These are phyloP conservation scores for Ennomos quercinarius DNA, from an alignment of 2,888 invertebrate species.

Conservation along the genomic window DNA sequence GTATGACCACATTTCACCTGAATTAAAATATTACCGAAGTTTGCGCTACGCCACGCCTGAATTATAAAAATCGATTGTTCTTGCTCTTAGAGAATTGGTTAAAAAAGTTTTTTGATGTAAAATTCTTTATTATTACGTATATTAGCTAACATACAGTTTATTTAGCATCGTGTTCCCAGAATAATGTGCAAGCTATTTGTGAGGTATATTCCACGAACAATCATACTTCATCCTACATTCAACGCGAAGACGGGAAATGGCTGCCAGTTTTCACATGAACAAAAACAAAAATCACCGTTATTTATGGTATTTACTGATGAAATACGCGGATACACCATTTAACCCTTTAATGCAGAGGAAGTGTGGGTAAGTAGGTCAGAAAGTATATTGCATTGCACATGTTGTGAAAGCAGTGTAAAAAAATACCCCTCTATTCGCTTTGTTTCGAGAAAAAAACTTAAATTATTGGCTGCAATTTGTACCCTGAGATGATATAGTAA, in stretches of 20 bases:
- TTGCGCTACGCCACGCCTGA: too few species aligned
- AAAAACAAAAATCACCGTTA: slow-evolving; percentile 49
- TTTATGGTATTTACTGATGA: slow-evolving; percentile 55
- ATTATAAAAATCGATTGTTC: too few species aligned
- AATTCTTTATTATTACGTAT: background rate
- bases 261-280: slow-evolving; percentile 49
- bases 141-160: background rate
- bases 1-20: too few species aligned
- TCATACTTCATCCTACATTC: slow-evolving; percentile 22
- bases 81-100: too few species aligned
- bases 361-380: slow-evolving; percentile 82
- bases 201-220: slow-evolving; percentile 26
- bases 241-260: slow-evolving; percentile 32
- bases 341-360: slow-evolving; percentile 82
- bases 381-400: slow-evolving; percentile 80
- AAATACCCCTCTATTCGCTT: slow-evolving; percentile 77
- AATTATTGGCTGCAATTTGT: slow-evolving; percentile 85
- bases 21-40: too few species aligned
- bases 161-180: background rate
- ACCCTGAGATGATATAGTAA: slow-evolving; percentile 58
- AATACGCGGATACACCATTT: slow-evolving; percentile 75
- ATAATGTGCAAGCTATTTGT: slow-evolving; percentile 3
- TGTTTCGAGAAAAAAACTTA: slow-evolving; percentile 75
- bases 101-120: too few species aligned
- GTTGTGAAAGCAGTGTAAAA: slow-evolving; percentile 82